Percentiles rank a stretch among this genome's conserved stretches.
These are phyloP conservation scores for Dysmachus trigonus DNA, from an alignment of 2,888 invertebrate genomes.

Conservation along the genomic window DNA sequence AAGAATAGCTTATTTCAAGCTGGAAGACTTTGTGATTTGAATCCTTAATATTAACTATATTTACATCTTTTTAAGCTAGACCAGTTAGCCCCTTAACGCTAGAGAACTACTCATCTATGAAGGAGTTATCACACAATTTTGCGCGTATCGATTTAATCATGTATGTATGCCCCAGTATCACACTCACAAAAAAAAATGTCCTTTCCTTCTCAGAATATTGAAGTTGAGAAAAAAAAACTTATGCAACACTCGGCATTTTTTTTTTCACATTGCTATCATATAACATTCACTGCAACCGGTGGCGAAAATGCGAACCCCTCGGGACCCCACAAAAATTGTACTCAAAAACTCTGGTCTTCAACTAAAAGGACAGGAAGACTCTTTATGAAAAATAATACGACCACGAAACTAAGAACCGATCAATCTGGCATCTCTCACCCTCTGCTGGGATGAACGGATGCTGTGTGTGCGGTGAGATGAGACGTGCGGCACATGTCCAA, in stretches of 20 bases:
- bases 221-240: not conserved
- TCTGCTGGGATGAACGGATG: slow-evolving; percentile 43
- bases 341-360: not conserved
- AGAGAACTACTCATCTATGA: slow-evolving; percentile 32
- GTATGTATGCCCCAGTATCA: slow-evolving; percentile 9
- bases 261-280: slow-evolving; percentile 34
- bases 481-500: not conserved
- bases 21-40: slow-evolving; percentile 40
- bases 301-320: not conserved
- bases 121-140: slow-evolving; percentile 31
- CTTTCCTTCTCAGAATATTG: not conserved
- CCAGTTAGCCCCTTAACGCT: not conserved
- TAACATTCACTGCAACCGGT: not conserved
- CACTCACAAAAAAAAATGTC: slow-evolving; percentile 4
- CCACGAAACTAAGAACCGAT: slow-evolving; percentile 48
- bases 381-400: slow-evolving; percentile 39
- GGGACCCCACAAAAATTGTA: not conserved
- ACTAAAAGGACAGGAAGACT: slow-evolving; percentile 25
- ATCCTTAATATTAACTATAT: slow-evolving; percentile 5
- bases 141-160: slow-evolving; percentile 37
- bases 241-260: slow-evolving; percentile 27
- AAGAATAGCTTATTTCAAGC: not conserved
- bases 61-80: slow-evolving; percentile 14
- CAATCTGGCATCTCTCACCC: slow-evolving; percentile 50
- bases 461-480: slow-evolving; percentile 22